These are phyloP conservation scores for Drosophila pegasa DNA, from an alignment of 2,888 invertebrate species.

Conservation along the genomic window DNA sequence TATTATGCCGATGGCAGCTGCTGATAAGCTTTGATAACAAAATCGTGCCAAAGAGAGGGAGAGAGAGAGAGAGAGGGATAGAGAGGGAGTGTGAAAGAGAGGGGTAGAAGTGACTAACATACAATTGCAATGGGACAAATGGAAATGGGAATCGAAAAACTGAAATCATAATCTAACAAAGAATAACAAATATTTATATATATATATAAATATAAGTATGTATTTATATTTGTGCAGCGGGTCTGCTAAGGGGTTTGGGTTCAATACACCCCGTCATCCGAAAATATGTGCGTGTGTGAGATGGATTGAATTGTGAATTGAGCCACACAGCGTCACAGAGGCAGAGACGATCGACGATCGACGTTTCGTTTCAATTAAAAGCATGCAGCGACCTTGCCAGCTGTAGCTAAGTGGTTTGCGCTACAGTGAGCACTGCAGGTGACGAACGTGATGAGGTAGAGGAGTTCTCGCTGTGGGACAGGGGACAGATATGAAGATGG, in stretches of 20 bases:
- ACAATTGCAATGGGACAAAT: conserved; percentile 27
- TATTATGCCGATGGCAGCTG: conserved; percentile 26
- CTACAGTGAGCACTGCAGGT: conserved; percentile 6
- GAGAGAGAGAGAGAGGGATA: neutral
- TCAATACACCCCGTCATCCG: conserved; percentile 65
- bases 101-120: conserved; percentile 1
- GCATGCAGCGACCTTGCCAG: conserved; percentile 69
- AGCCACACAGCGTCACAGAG: conserved; percentile 5
- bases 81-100: neutral
- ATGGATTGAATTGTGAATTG: conserved; percentile 69
- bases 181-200: conserved; percentile 60
- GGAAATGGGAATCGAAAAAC: conserved; percentile 23
- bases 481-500: too few species aligned
- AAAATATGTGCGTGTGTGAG: conserved; percentile 33
- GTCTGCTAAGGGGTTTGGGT: conserved; percentile 31
- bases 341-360: conserved; percentile 11
- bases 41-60: conserved; percentile 6
- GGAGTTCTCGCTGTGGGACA: too few species aligned
- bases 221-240: conserved; percentile 6
- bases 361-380: conserved; percentile 50
- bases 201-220: neutral
- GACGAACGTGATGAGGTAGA: too few species aligned
- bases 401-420: conserved; percentile 19
- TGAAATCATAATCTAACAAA: conserved; percentile 50
- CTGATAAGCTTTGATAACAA: conserved; percentile 55